Evolutionary conservation across 2,797 vertebrate genomes (phyloP).

Genomic region (Tokudaia muenninki): DNA sequence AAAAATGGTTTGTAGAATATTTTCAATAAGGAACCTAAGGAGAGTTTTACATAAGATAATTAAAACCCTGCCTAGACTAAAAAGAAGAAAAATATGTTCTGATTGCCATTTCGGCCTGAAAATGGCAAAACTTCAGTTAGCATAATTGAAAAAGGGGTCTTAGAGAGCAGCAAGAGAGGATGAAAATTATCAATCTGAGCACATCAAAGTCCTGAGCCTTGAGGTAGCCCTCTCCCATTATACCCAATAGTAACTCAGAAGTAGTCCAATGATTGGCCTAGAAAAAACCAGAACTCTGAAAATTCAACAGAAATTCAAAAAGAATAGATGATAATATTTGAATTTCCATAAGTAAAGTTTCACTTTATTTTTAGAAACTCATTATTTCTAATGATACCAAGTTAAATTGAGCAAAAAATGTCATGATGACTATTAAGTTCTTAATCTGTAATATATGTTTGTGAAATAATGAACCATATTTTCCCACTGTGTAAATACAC

Average conservation of each 20-base stretch:
- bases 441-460: slow-evolving; percentile 65
- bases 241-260: slow-evolving; percentile 41
- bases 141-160: slow-evolving; percentile 46
- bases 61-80: slow-evolving; percentile 65
- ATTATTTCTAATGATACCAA: neutral
- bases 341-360: neutral
- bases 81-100: slow-evolving; percentile 58
- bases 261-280: neutral
- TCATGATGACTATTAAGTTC: slow-evolving; percentile 31
- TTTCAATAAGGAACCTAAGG: slow-evolving; percentile 56
- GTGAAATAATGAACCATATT: slow-evolving; percentile 75
- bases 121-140: slow-evolving; percentile 66
- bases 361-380: slow-evolving; percentile 52
- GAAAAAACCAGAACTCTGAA: neutral
- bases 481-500: slow-evolving; percentile 56
- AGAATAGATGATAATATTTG: neutral
- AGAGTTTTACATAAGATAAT: slow-evolving; percentile 65
- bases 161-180: slow-evolving; percentile 32
- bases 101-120: slow-evolving; percentile 67
- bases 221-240: neutral
- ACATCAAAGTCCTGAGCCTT: slow-evolving; percentile 29
- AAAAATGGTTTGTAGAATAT: slow-evolving; percentile 47
- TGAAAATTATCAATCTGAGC: slow-evolving; percentile 44
- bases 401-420: slow-evolving; percentile 63
- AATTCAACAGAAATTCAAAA: neutral